Evolutionary conservation across 2,888 invertebrate species (phyloP), one percentile per base, ranked within the genome.

Genomic region (Drosophila kambysellisi): DNA sequence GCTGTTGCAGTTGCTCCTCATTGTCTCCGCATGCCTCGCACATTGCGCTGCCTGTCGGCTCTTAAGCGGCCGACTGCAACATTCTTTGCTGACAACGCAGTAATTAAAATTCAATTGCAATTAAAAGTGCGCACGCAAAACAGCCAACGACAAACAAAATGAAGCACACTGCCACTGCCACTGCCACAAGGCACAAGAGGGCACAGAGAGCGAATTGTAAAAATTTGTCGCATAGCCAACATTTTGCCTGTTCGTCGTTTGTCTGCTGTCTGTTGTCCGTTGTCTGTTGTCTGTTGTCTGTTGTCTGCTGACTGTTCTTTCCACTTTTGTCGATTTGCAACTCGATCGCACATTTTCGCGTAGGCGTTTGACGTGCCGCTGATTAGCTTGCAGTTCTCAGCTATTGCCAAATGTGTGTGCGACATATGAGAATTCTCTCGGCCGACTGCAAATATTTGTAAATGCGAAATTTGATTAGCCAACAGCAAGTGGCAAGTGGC

Each of bases 61-160:
- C 82, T 83, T 89, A 88, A 91, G 81, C 81, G 91, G 82, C 80
- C 81, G 85, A 82, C 86, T 90, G 88, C 92, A 83, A 85, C 92
- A 92, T 92, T 92, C 92, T 85, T 83, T 90, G 90, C 87, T 91
- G 91, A 92, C 91, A 92, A 90, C 91, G 92, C 83, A 85, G 91
- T 92, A 92, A 91, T 92, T 91, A 92, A 92, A 92, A 91, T 92
- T 91, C 91, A 91, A 91, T 92, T 91, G 92, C 88, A 88, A 91
- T 88, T 88, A 88, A 91, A 88, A 88, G 91, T 91, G 87, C 88
- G 88, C 91, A 87, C 91, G 87, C 90, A 87, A 91, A 89, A 90
- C 91, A 70, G 68, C 68, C 82, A 71, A 88, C 80, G 77, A 84
- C 90, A 91, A 81, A 87, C 85, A 76, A 82, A 75, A 74, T 70